phyloP scores from a whole-genome alignment of 2,797 vertebrate genomes.

The Clarias fuscus region DNA sequence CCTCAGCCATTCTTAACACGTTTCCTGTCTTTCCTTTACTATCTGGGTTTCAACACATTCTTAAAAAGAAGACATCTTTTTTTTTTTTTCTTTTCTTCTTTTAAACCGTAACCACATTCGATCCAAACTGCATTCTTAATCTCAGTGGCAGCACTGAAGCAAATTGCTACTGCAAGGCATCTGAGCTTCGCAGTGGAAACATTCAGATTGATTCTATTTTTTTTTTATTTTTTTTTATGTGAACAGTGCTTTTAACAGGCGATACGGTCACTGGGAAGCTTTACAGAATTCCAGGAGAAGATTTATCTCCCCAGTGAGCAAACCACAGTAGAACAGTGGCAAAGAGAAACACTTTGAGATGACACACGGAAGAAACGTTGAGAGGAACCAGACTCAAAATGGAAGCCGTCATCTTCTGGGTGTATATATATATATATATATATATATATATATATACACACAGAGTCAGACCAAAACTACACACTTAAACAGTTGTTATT shows the following conservation, averaged over 20 bases:
- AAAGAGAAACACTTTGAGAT: not conserved
- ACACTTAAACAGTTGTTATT: no score
- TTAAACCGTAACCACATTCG: not conserved
- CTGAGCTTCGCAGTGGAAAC: not conserved
- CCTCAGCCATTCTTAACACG: constrained; percentile 24
- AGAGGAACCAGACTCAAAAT: not conserved
- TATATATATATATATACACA: no score
- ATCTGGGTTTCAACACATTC: not conserved
- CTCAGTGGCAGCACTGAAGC: not conserved
- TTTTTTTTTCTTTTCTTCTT: not conserved
- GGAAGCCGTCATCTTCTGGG: not conserved
- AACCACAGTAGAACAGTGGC: not conserved
- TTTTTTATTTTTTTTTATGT: not conserved
- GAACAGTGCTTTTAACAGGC: not conserved
- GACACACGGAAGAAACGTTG: not conserved
- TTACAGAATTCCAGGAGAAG: not conserved
- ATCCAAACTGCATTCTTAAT: not conserved
- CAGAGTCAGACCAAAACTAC: no score
- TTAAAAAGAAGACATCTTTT: not conserved
- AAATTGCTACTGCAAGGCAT: not conserved
- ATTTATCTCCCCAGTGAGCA: constrained; percentile 4
- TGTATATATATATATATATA: no score
- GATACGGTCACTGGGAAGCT: not conserved
- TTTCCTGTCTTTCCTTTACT: constrained; percentile 18
- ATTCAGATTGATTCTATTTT: not conserved